Conservation (phyloP, 2,797 vertebrate species). For the Coluber constrictor region DNA sequence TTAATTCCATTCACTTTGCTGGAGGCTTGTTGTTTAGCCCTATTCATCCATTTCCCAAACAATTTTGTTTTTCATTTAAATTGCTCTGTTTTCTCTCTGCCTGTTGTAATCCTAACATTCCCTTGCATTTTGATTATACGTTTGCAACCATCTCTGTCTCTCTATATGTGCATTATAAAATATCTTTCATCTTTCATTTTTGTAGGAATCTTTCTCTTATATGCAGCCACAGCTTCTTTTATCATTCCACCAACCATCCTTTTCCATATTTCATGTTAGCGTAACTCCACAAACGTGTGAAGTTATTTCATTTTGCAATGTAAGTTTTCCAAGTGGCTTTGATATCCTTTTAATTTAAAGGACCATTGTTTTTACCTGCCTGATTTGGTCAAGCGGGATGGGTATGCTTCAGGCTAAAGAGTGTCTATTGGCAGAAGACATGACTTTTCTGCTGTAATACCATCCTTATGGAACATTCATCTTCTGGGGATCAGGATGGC, state of each 20-base stretch:
- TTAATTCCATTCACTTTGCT: not conserved
- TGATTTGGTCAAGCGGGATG: not conserved
- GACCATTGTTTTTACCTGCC: not conserved
- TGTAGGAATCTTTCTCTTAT: not conserved
- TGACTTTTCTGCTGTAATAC: not conserved
- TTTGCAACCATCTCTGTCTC: not conserved
- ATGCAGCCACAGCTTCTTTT: not conserved
- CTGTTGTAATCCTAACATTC: not conserved
- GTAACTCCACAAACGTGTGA: not conserved
- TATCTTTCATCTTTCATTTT: not conserved
- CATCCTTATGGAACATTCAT: not conserved
- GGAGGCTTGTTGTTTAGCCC: not conserved
- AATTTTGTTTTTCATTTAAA: not conserved
- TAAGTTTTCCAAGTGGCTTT: not conserved
- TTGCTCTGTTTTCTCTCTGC: not conserved
- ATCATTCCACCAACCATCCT: not conserved
- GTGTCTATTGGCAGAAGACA: not conserved
- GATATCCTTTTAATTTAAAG: not conserved
- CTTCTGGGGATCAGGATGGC: not conserved
- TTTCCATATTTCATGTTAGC: not conserved
- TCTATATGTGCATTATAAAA: not conserved
- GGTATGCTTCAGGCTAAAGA: not conserved
- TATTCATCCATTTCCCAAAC: not conserved
- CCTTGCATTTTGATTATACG: not conserved
- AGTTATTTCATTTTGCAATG: not conserved